phyloP scores from a whole-genome alignment of 2,888 invertebrate species.

The Eristalis tenax region DNA sequence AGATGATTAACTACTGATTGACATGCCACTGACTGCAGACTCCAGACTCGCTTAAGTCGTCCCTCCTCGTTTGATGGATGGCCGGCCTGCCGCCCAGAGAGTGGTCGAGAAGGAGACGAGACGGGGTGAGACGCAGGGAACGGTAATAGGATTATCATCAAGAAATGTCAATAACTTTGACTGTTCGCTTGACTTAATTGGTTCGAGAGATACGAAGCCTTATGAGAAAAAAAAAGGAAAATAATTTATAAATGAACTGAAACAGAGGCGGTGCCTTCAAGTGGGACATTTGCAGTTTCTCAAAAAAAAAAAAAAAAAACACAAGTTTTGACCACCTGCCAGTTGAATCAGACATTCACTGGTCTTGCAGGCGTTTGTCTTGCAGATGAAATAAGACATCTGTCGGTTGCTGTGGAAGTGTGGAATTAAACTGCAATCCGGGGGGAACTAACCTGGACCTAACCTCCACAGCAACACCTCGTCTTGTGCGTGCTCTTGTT shows the following conservation, averaged over 20 bases:
- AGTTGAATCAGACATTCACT: too few relatives aligned
- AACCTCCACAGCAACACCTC: too few relatives aligned
- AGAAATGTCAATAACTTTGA: background rate
- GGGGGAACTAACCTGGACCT: too few relatives aligned
- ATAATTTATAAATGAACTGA: background rate
- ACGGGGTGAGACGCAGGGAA: background rate
- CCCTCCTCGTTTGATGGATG: background rate
- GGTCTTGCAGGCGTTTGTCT: too few relatives aligned
- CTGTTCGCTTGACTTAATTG: background rate
- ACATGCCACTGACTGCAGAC: slow-evolving; percentile 34
- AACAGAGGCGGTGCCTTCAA: too few relatives aligned
- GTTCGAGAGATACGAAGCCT: background rate
- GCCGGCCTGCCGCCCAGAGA: background rate
- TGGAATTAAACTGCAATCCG: too few relatives aligned
- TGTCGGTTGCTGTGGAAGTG: too few relatives aligned
- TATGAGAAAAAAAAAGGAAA: background rate
- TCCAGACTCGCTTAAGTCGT: background rate
- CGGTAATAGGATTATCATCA: background rate
- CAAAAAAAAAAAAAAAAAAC: too few relatives aligned
- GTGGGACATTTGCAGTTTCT: too few relatives aligned
- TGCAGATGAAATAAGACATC: too few relatives aligned
- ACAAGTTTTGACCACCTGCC: too few relatives aligned
- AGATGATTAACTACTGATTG: slow-evolving; percentile 35
- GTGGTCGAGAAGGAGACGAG: background rate
- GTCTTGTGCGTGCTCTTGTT: too few relatives aligned